phyloP scores from a whole-genome alignment of 2,888 invertebrate genomes.

The Sinelater perroti region DNA sequence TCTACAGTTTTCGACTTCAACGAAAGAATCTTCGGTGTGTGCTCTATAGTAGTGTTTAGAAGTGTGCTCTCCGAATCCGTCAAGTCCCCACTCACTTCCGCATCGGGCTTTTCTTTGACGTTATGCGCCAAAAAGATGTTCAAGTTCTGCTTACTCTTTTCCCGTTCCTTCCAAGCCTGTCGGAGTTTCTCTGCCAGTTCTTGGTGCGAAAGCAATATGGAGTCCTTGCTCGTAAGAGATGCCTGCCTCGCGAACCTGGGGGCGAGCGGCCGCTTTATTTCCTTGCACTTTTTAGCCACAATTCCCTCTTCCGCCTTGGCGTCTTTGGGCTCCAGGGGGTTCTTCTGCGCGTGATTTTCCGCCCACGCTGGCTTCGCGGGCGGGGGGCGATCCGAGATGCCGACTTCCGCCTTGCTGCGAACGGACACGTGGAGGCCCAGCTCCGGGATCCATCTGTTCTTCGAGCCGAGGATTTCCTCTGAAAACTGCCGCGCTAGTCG shows the following conservation, averaged over 20 bases:
- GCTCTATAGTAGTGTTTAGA: conserved; percentile 45
- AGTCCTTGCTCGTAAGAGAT: conserved; percentile 52
- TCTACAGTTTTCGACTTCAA: conserved; percentile 34
- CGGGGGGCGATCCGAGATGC: conserved; percentile 41
- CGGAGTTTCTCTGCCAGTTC: conserved; percentile 63
- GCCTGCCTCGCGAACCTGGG: conserved; percentile 49
- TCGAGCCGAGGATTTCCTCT: conserved; percentile 45
- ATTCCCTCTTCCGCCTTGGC: conserved; percentile 50
- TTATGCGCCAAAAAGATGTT: conserved; percentile 69
- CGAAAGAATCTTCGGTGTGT: conserved; percentile 51
- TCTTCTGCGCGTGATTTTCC: conserved; percentile 36
- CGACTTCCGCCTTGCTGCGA: conserved; percentile 42
- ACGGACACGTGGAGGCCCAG: conserved; percentile 45
- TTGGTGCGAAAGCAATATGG: conserved; percentile 58
- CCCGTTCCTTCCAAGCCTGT: conserved; percentile 62
- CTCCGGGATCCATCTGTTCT: conserved; percentile 40
- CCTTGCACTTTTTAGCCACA: conserved; percentile 54
- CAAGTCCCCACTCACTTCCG: conserved; percentile 25
- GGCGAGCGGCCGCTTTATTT: conserved; percentile 44
- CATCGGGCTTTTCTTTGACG: conserved; percentile 52
- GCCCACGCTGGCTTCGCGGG: conserved; percentile 44
- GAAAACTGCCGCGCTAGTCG: conserved; percentile 56
- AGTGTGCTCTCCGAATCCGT: conserved; percentile 31
- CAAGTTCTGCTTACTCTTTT: conserved; percentile 65
- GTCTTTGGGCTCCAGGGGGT: neutral